Evolutionary conservation across 2,888 invertebrate species (phyloP).

Genomic region (Thecophora atra): DNA sequence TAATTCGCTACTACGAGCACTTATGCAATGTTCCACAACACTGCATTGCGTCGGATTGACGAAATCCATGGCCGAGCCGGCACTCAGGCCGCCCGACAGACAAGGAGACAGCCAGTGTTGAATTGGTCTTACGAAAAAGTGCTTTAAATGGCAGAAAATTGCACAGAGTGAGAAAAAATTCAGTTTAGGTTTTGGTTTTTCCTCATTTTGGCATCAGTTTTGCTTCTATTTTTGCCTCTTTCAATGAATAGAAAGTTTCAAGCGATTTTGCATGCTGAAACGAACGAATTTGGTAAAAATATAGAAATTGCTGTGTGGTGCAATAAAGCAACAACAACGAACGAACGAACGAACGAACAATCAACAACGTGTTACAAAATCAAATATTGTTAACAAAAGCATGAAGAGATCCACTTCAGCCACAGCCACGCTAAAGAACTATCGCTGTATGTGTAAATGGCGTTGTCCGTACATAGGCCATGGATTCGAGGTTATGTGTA

Average conservation of each 20-base stretch:
- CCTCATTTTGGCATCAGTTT: neutral
- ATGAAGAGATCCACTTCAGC: no score
- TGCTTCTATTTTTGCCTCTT: neutral
- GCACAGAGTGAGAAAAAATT: conserved; percentile 1
- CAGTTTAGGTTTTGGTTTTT: neutral
- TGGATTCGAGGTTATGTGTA: neutral
- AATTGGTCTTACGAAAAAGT: conserved; percentile 21
- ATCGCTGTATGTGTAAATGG: no score
- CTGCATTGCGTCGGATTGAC: conserved; percentile 29
- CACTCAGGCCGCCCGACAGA: neutral
- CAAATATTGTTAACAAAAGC: conserved; percentile 2
- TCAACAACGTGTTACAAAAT: neutral
- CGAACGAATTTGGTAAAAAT: conserved; percentile 23
- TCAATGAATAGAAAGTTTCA: conserved; percentile 34
- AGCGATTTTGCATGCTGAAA: conserved; percentile 22
- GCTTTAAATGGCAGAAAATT: conserved; percentile 13
- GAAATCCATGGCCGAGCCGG: conserved; percentile 7
- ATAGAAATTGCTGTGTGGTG: neutral
- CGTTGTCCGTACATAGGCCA: no score
- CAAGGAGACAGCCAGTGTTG: neutral
- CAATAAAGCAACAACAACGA: neutral
- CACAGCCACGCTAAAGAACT: no score
- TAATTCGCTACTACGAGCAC: conserved; percentile 26
- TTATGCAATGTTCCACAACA: conserved; percentile 38
- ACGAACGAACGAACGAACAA: no score